A percentile compares a stretch with the other conserved stretches of the same genome.
phyloP scores from a whole-genome alignment of 53 echinoderm and acorn worm species.

The Echinarachnius parma region DNA sequence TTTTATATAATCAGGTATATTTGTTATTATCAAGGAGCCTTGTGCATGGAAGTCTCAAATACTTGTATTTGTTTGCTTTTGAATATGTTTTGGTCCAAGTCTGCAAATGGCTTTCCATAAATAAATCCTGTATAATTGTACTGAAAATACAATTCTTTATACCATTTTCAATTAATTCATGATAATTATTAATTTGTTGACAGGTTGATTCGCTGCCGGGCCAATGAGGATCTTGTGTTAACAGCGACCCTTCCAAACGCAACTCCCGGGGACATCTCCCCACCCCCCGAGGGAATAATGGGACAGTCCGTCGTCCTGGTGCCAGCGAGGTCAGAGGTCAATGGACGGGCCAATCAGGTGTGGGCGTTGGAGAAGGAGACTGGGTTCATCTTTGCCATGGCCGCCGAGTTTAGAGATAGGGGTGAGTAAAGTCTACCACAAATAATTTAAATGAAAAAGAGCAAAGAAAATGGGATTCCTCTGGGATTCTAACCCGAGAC shows the following conservation, averaged over 20 bases:
- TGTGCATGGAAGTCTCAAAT: no score
- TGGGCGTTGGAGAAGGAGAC: conserved; percentile 85
- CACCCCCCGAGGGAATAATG: conserved; percentile 34
- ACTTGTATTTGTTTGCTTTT: no score
- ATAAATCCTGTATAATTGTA: no score
- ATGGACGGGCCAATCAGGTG: conserved; percentile 88
- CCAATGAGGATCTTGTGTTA: conserved; percentile 70
- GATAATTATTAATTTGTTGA: background rate
- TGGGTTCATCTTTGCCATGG: conserved; percentile 85
- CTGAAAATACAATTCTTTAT: no score
- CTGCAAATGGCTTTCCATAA: no score
- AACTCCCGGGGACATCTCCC: conserved; percentile 61
- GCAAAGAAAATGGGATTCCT: no score
- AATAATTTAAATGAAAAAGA: no score
- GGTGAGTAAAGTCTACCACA: no score
- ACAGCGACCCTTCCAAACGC: conserved; percentile 69
- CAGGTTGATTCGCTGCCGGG: conserved; percentile 71
- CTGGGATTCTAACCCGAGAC: no score
- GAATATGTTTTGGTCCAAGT: no score
- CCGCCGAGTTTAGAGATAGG: conserved; percentile 71
- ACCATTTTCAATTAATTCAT: background rate
- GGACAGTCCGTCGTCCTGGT: conserved; percentile 69
- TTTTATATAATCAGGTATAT: no score
- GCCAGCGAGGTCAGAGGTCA: conserved; percentile 44
- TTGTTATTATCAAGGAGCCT: no score